Percentiles rank a stretch among this genome's conserved stretches.
phyloP scores from a whole-genome alignment of 2,797 vertebrate species.

The Amphiprion clarkii region DNA sequence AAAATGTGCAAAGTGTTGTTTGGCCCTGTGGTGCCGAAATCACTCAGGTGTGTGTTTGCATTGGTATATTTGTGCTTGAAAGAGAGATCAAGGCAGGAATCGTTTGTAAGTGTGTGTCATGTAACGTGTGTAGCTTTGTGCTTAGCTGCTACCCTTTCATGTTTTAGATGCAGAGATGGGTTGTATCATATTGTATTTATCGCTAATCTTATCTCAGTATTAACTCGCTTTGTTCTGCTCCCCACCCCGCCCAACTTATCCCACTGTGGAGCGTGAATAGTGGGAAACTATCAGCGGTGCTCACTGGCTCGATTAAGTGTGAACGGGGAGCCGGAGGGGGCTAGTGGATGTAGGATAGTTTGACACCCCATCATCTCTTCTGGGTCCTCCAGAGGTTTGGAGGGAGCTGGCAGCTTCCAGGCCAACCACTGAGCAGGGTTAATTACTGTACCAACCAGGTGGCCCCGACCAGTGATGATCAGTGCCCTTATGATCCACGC shows the following conservation, averaged over 20 bases:
- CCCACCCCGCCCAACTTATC: constrained; percentile 1
- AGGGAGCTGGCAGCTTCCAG: constrained; percentile 68
- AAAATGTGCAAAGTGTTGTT: constrained; percentile 33
- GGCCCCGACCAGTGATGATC: constrained; percentile 63
- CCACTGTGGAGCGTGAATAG: constrained; percentile 30
- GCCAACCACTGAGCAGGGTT: constrained; percentile 74
- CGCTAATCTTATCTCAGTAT: constrained; percentile 35
- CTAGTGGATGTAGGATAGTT: constrained; percentile 41
- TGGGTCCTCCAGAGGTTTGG: constrained; percentile 62
- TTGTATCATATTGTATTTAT: constrained; percentile 34
- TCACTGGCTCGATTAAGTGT: constrained; percentile 70
- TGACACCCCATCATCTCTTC: constrained; percentile 68
- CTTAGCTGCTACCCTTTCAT: constrained; percentile 24
- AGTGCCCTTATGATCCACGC: constrained; percentile 52
- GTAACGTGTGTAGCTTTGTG: constrained; percentile 43
- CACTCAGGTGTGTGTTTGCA: constrained; percentile 46
- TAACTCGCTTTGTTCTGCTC: constrained; percentile 51
- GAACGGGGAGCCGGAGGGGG: constrained; percentile 53
- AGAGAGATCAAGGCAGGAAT: constrained; percentile 46
- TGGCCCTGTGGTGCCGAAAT: constrained; percentile 31
- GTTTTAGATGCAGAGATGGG: constrained; percentile 33
- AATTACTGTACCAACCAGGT: constrained; percentile 75
- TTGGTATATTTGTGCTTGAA: constrained; percentile 43
- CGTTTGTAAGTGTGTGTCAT: constrained; percentile 31
- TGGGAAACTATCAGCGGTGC: constrained; percentile 38